Evolutionary conservation across 2,888 invertebrate genomes (phyloP), one percentile per base, ranked within the genome.

Genomic region (Nomada ferruginata): DNA sequence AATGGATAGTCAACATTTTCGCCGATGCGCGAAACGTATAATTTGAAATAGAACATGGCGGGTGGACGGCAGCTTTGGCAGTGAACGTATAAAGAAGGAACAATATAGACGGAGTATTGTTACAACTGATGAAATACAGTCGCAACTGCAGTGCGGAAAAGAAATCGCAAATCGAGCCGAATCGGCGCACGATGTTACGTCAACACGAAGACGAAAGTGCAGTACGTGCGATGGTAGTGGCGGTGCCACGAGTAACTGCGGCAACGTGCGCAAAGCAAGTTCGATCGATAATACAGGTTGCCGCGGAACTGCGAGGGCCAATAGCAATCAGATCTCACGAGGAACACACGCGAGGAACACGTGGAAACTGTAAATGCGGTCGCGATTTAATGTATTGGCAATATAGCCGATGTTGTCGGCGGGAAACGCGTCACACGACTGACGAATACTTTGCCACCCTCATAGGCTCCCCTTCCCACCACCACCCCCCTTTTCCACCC

Each of bases 371-470:
- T 26, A 80, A 82, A 79, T 73, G 66, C 79, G 74, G 55, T 44
- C 63, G 50, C 66, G 55, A 36, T 83, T 83, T 73, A 60, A 64
- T 47, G 63, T 76, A 71, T 83, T 52, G 59, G 44, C 75, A 59
- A 79, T 68, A 72, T 73, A 69, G 50, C 20, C 76, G 89, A 89
- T 85, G 87, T 86, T 85, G 78, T 82, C 89, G 85, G 77, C 85
- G 86, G 88, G 84, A 85, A 86, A 86, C 80, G 90, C 91, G 90
- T 91, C 87, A 86, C 86, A 90, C 90, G 88, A 91, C 91, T 91
- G 91, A 85, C 89, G 89, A 85, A 69, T 85, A 86, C 82, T 89
- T 87, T 87, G 84, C 91, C 89, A 83, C 89, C 90, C 91, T 91
- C 89, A 76, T 83, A 78, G 83, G 66, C 77, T 86, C 87, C 84